Evolutionary conservation across 2,113 vertebrate species (phyloP).

Genomic region (Nothocercus nigrocapillus): DNA sequence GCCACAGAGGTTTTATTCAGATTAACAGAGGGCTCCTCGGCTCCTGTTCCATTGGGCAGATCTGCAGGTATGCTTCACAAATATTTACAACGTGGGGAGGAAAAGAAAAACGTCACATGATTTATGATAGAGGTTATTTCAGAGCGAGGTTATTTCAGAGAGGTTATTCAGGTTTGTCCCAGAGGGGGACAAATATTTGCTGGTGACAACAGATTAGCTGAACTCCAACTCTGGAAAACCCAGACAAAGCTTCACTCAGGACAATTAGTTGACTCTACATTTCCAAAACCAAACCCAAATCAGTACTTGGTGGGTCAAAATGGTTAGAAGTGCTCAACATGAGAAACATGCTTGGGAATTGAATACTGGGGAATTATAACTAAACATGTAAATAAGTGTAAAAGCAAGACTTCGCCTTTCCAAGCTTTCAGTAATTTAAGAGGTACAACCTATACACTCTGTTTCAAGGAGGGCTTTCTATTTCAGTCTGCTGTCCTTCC

Average conservation of each 20-base stretch:
- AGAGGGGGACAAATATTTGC: background rate
- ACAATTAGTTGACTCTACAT: background rate
- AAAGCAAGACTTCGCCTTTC: background rate
- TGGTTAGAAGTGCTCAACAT: background rate
- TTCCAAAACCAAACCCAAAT: background rate
- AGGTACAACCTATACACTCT: background rate
- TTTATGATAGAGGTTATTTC: background rate
- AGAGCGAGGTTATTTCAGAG: background rate
- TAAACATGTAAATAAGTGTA: background rate
- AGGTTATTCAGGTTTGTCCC: background rate
- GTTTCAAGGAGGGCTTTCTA: background rate
- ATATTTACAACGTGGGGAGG: background rate
- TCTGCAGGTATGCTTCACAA: constrained; percentile 42
- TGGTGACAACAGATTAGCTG: background rate
- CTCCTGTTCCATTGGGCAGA: constrained; percentile 11
- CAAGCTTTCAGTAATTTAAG: background rate
- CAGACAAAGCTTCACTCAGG: background rate
- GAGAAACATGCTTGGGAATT: background rate
- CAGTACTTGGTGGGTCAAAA: background rate
- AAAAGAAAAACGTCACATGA: background rate
- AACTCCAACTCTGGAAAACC: background rate
- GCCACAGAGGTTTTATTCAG: background rate
- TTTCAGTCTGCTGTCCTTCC: background rate
- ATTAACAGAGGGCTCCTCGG: background rate
- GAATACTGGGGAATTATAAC: background rate